Conservation (phyloP, 2,113 vertebrate species). For the Camarhynchus parvulus region DNA sequence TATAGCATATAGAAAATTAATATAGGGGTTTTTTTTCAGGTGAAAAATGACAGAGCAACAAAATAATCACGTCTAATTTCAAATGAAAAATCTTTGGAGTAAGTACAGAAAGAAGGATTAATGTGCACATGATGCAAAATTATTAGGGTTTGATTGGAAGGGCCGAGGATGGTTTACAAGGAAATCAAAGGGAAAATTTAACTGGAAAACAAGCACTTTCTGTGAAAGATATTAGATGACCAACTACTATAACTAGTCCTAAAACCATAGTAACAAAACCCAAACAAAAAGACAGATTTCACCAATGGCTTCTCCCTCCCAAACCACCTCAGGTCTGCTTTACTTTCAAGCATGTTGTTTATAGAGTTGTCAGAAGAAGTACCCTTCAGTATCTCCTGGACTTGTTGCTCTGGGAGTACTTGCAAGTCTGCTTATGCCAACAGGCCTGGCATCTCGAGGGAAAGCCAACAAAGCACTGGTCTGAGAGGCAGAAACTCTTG, state of each 20-base stretch:
- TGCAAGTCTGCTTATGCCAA: neutral
- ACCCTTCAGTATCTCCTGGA: neutral
- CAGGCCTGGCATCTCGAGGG: neutral
- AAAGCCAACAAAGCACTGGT: neutral
- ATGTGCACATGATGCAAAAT: constrained; percentile 24
- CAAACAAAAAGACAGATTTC: constrained; percentile 41
- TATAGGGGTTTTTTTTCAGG: constrained; percentile 19
- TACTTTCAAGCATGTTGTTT: neutral
- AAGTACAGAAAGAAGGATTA: constrained; percentile 58
- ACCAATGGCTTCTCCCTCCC: neutral
- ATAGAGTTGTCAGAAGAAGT: neutral
- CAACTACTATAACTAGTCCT: constrained; percentile 47
- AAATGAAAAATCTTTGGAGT: constrained; percentile 53
- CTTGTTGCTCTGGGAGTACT: neutral
- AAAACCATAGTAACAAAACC: constrained; percentile 53
- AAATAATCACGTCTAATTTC: constrained; percentile 67
- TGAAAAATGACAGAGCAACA: constrained; percentile 64
- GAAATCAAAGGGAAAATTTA: constrained; percentile 71
- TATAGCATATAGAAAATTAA: constrained; percentile 54
- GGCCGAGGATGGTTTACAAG: constrained; percentile 13
- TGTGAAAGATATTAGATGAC: constrained; percentile 68
- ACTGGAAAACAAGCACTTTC: constrained; percentile 62
- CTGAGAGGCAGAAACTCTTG: neutral
- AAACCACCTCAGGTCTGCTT: neutral
- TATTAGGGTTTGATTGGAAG: constrained; percentile 59